phyloP scores from a whole-genome alignment of 1,140 invertebrate species.

The Varroa destructor region DNA sequence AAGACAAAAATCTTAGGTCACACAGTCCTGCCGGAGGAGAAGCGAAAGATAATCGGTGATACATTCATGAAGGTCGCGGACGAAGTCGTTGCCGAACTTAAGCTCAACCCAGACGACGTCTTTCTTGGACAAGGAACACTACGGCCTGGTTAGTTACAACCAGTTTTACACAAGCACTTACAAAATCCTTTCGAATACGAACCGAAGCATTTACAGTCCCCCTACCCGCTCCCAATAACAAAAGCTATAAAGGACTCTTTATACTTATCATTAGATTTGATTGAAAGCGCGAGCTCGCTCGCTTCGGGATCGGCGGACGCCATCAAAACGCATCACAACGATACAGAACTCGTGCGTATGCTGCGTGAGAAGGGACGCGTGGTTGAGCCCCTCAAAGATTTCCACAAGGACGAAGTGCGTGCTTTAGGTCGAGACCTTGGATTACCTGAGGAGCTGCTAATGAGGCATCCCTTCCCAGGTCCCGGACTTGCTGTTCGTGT shows the following conservation, averaged over 20 bases:
- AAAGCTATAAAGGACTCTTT: too few relatives aligned
- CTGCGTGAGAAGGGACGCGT: conserved; percentile 71
- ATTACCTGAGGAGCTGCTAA: conserved; percentile 66
- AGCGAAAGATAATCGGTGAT: conserved; percentile 96
- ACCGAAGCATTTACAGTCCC: too few relatives aligned
- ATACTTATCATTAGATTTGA: conserved; percentile 54
- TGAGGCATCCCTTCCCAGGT: conserved; percentile 91
- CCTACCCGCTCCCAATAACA: too few relatives aligned
- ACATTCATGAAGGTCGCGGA: conserved; percentile 80
- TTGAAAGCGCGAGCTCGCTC: conserved; percentile 82
- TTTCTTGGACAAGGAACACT: conserved; percentile 70
- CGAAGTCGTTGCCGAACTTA: conserved; percentile 63
- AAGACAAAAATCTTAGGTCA: conserved; percentile 75
- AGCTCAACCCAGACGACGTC: conserved; percentile 70
- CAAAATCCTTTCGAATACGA: too few relatives aligned
- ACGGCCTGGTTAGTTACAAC: conserved; percentile 48
- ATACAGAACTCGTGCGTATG: conserved; percentile 82
- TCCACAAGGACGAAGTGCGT: conserved; percentile 95
- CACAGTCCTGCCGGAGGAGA: conserved; percentile 81
- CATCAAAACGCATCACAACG: conserved; percentile 99
- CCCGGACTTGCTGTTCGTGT: conserved; percentile 83
- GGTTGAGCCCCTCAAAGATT: conserved; percentile 94
- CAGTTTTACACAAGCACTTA: too few relatives aligned
- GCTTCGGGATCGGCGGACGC: conserved; percentile 72
- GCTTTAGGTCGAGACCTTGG: conserved; percentile 69